Percentiles rank a stretch among this genome's conserved stretches.
Conservation (phyloP, 2,113 vertebrate genomes). For the Hirundichthys speculiger region DNA sequence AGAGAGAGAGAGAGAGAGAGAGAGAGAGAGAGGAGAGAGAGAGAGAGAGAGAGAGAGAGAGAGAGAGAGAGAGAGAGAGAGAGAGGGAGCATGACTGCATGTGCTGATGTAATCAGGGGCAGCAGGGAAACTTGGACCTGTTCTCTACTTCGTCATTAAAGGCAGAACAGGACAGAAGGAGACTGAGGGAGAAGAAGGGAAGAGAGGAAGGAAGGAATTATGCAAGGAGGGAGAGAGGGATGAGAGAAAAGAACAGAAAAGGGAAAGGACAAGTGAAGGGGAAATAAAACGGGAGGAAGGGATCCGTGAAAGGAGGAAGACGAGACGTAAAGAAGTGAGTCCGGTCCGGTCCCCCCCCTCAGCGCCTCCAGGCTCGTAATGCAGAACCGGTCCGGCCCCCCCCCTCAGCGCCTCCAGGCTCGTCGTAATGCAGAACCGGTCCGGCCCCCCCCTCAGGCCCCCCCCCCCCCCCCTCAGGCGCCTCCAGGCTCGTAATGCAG, state of each 20-base stretch:
- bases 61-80: constrained; percentile 13
- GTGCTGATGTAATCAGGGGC: constrained; percentile 79
- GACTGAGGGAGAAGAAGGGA: background rate
- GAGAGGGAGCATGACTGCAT: constrained; percentile 60
- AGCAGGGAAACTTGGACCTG: constrained; percentile 74
- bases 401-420: too few relatives aligned
- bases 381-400: too few relatives aligned
- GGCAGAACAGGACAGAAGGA: constrained; percentile 11
- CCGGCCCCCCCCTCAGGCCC: background rate
- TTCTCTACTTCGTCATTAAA: constrained; percentile 54
- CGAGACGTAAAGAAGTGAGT: background rate
- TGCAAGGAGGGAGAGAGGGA: background rate
- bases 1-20: too few relatives aligned
- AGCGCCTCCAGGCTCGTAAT: constrained; percentile 20
- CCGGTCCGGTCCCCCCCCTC: background rate
- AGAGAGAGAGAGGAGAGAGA: too few relatives aligned
- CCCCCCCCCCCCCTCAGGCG: too few relatives aligned
- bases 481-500: background rate
- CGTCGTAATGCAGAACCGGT: background rate
- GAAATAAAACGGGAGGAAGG: background rate
- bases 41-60: too few relatives aligned
- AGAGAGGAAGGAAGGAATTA: constrained; percentile 6
- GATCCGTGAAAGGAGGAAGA: background rate
- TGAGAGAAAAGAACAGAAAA: background rate
- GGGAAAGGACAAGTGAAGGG: background rate